Conservation (phyloP, 2,113 vertebrate species). For the Chamaea fasciata region DNA sequence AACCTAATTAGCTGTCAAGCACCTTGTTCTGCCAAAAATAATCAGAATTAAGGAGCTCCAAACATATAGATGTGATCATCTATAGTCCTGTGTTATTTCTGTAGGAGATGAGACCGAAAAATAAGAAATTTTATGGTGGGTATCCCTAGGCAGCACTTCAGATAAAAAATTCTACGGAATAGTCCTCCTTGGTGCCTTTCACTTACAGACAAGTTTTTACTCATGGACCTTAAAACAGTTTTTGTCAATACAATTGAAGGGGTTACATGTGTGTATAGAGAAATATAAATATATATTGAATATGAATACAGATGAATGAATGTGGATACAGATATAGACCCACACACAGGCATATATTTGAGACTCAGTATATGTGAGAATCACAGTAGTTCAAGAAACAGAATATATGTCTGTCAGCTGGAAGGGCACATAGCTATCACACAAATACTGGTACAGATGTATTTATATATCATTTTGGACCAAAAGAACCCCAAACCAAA, state of each 20-base stretch:
- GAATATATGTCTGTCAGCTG: not conserved
- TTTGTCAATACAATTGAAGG: not conserved
- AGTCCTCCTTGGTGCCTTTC: not conserved
- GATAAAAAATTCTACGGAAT: not conserved
- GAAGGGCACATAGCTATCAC: not conserved
- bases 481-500: not conserved
- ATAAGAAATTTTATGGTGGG: not conserved
- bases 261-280: rapidly evolving
- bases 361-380: not conserved
- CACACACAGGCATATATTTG: not conserved
- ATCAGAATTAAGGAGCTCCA: not conserved
- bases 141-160: not conserved
- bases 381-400: not conserved
- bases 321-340: not conserved
- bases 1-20: not conserved
- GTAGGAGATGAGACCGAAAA: not conserved
- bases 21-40: not conserved
- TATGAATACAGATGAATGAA: not conserved
- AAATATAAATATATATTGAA: not conserved
- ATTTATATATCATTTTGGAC: not conserved
- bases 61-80: not conserved
- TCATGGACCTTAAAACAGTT: not conserved
- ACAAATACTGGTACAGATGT: not conserved
- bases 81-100: not conserved
- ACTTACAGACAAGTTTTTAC: not conserved